Base-by-base conservation (phyloP, 1,140 invertebrate species). In the Cydia splendana region DNA sequence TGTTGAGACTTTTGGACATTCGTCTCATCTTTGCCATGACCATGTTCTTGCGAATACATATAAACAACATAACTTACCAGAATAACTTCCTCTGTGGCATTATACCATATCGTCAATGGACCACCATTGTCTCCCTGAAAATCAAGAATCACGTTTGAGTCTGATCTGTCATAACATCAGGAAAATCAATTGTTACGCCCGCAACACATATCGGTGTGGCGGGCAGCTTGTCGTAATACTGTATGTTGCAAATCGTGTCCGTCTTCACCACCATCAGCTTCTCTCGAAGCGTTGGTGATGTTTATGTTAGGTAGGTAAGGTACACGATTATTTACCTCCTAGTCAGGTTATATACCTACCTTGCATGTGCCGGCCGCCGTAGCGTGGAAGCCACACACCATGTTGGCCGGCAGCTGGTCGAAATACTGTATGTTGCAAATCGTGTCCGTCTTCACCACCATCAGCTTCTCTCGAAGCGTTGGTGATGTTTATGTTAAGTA, bases 111-210 rank as follows among this genome's bases (percentile, higher is more conserved):
- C 3, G 93, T 92, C 74, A 94, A 67, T 10, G 94, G 93, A 5
- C 94, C 93, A 15, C 94, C 93, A 75, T 93, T 93, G 78, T 94
- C 94, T 51, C 94, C 94, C 93, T 94, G 84, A 28, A 88, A 85
- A 76, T 24, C 65, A 75, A 78, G 75, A 57, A 20, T 75, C 45
- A 4, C 6, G 7, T 71, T 20, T 48, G 7, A 48, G 13, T 15
- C 45, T 48, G 10, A 45, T 45, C 9, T 45, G 42, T 12, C 10
- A 45, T 15, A 42, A 42, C 38, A 42, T 2, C 7, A 42, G 38
- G 9, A 1, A 42, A 42, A 42, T 42, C 9, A 10, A 42, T 42
- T 42, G 38, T 42, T 42, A 42, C 4, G 38, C 38, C 38, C 38
- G 38, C 38, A 42, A 42, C 38, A 42, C 38, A 42, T 7, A 7